Evolutionary conservation across 1,140 invertebrate genomes (phyloP).

Genomic region (Drosophila kepulauana): DNA sequence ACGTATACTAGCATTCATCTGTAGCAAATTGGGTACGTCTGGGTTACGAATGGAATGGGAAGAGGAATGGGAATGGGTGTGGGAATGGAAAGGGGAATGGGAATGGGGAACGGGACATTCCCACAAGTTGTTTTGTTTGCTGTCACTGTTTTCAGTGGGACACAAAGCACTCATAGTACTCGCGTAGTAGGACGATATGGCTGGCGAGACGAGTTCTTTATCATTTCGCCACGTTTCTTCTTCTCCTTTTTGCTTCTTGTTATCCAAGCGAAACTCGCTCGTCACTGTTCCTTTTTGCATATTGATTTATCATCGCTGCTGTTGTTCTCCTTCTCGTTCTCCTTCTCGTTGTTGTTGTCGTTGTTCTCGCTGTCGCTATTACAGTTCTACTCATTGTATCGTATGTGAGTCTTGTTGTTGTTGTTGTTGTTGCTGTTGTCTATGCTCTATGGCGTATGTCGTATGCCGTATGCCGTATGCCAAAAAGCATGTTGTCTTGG

Average conservation of each 20-base stretch:
- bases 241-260: slow-evolving; percentile 43
- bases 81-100: background rate
- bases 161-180: background rate
- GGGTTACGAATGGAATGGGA: background rate
- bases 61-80: background rate
- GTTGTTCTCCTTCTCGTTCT: background rate
- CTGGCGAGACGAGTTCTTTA: slow-evolving; percentile 38
- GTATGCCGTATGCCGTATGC: slow-evolving; percentile 5
- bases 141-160: background rate
- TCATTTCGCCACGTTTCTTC: slow-evolving; percentile 75
- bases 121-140: slow-evolving; percentile 49
- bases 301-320: slow-evolving; percentile 70
- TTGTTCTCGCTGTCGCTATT: background rate
- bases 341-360: slow-evolving; percentile 21
- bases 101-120: slow-evolving; percentile 36
- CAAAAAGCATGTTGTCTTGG: slow-evolving; percentile 39
- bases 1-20: background rate
- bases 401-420: background rate
- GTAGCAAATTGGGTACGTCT: background rate
- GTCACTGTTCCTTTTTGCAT: slow-evolving; percentile 60
- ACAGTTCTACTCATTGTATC: too few relatives aligned
- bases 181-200: background rate
- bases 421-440: slow-evolving; percentile 13
- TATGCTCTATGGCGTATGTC: slow-evolving; percentile 8
- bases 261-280: slow-evolving; percentile 51